These are phyloP conservation scores for Hemiprocne comata DNA, from an alignment of 2,113 vertebrate species.

Conservation along the genomic window DNA sequence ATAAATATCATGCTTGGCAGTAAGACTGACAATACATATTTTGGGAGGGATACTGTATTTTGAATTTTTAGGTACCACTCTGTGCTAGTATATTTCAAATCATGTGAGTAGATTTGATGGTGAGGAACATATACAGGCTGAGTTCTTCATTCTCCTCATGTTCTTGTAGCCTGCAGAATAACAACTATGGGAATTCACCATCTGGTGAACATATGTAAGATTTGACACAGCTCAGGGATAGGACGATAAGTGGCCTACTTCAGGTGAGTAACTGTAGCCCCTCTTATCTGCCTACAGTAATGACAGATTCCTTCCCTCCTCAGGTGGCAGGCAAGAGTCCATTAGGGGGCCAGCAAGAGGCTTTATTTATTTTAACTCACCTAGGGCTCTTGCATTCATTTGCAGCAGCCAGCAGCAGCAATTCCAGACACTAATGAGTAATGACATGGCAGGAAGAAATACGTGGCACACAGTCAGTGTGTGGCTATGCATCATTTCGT, in stretches of 20 bases:
- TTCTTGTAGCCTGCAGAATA: neutral
- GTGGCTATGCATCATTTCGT: neutral
- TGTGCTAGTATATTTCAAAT: neutral
- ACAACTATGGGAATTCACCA: conserved; percentile 7
- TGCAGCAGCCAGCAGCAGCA: neutral
- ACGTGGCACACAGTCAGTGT: neutral
- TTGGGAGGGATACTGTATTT: neutral
- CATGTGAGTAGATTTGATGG: neutral
- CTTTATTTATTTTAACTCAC: conserved; percentile 40
- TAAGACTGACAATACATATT: neutral
- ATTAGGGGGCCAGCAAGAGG: neutral
- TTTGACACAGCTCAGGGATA: neutral
- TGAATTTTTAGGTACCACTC: neutral
- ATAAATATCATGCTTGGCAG: neutral
- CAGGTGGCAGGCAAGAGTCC: neutral
- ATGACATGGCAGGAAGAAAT: conserved; percentile 43
- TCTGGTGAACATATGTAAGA: conserved; percentile 31
- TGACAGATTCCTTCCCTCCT: neutral
- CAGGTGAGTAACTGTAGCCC: conserved; percentile 21
- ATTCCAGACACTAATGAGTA: conserved; percentile 18
- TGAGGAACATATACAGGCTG: neutral
- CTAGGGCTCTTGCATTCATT: conserved; percentile 2
- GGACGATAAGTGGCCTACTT: neutral
- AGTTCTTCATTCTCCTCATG: neutral
- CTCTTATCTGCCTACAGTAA: neutral